A percentile compares a stretch with the other conserved stretches of the same genome.
Evolutionary conservation across 2,888 invertebrate genomes (phyloP).

Genomic region (Listrodromus nycthemerus): DNA sequence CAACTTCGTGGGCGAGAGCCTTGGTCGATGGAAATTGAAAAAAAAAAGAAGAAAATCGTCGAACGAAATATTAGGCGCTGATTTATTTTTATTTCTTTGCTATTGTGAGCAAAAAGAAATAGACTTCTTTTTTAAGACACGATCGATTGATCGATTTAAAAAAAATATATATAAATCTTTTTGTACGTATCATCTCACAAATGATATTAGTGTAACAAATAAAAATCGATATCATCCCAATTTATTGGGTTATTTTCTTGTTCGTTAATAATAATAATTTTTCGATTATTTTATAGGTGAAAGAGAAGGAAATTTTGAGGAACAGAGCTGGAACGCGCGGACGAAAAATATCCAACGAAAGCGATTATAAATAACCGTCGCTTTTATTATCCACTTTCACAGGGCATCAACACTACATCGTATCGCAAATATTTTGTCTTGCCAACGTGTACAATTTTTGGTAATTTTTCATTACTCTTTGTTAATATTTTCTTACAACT

Average conservation of each 20-base stretch:
- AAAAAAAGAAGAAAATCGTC: constrained; percentile 1
- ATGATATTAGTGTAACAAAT: constrained; percentile 52
- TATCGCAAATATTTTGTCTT: constrained; percentile 48
- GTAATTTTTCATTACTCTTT: constrained; percentile 25
- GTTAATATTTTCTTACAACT: too few relatives aligned
- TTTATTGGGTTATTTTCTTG: background rate
- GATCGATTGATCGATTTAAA: background rate
- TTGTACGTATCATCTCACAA: constrained; percentile 57
- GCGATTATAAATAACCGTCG: constrained; percentile 50
- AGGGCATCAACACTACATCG: constrained; percentile 56
- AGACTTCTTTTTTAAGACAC: constrained; percentile 11
- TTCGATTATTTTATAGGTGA: too few relatives aligned
- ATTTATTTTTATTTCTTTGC: constrained; percentile 9
- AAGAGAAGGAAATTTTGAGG: too few relatives aligned
- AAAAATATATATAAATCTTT: constrained; percentile 41
- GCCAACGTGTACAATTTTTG: constrained; percentile 52
- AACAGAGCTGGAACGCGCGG: background rate
- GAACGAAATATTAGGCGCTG: constrained; percentile 15
- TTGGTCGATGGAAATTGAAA: background rate
- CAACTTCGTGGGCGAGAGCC: background rate
- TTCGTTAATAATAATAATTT: too few relatives aligned
- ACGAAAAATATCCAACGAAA: background rate
- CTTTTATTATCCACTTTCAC: constrained; percentile 60
- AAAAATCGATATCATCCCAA: constrained; percentile 46
- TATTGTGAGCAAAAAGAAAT: constrained; percentile 25